These are phyloP conservation scores for Gallinago paraguaiae DNA, from an alignment of 2,113 vertebrate genomes.

Conservation along the genomic window DNA sequence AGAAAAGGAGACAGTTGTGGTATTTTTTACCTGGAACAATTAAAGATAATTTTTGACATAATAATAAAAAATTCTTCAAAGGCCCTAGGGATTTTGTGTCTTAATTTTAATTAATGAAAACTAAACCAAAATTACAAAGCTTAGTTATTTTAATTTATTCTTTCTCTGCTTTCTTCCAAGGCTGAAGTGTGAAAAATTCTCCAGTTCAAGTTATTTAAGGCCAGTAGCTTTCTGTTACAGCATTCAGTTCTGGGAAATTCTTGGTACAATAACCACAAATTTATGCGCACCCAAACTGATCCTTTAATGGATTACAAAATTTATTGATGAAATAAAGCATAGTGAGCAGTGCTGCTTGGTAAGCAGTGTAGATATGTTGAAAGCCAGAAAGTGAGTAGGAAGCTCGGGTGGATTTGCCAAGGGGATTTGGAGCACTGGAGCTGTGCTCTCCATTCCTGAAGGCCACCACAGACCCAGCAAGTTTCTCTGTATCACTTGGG, in stretches of 20 bases:
- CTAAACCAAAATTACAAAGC: not conserved
- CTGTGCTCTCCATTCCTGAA: not conserved
- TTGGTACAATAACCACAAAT: not conserved
- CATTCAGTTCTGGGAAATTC: not conserved
- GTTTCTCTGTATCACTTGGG: not conserved
- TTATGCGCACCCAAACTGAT: not conserved
- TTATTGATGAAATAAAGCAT: not conserved
- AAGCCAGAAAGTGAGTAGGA: not conserved
- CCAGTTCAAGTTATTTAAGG: not conserved
- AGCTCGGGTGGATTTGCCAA: not conserved
- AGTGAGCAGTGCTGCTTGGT: not conserved
- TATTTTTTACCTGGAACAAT: slow-evolving; percentile 39
- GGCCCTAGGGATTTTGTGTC: not conserved
- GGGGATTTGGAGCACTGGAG: not conserved
- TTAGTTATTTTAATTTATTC: not conserved
- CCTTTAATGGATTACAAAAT: not conserved
- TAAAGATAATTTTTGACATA: slow-evolving; percentile 16
- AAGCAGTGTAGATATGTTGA: not conserved
- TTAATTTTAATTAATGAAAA: slow-evolving; percentile 38
- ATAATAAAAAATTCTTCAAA: not conserved
- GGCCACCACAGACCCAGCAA: not conserved
- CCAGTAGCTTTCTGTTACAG: not conserved
- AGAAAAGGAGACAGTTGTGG: not conserved
- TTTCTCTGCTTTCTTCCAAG: not conserved
- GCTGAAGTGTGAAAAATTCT: not conserved